Evolutionary conservation across 2,797 vertebrate species (phyloP).

Genomic region (Pteronotus mesoamericanus): DNA sequence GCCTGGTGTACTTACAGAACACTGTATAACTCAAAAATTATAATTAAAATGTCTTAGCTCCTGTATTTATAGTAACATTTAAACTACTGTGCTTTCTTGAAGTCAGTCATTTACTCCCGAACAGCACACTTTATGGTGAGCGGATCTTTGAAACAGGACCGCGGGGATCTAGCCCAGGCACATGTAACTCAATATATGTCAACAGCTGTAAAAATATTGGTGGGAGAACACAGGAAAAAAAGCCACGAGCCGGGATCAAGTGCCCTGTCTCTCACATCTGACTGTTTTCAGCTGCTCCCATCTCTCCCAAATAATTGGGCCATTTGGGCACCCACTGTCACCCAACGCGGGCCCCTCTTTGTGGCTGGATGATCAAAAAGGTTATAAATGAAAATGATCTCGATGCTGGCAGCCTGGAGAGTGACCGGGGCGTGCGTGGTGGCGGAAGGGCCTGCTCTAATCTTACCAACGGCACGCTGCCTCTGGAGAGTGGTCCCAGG

Average conservation of each 20-base stretch:
- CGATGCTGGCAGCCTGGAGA: conserved; percentile 83
- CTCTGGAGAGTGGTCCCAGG: conserved; percentile 87
- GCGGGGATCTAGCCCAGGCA: conserved; percentile 87
- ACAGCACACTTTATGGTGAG: conserved; percentile 88
- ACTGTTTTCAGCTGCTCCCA: conserved; percentile 83
- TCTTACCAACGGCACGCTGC: conserved; percentile 88
- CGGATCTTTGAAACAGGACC: conserved; percentile 88
- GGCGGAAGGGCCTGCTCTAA: conserved; percentile 88
- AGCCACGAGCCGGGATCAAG: conserved; percentile 82
- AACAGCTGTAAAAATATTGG: conserved; percentile 93
- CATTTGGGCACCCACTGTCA: conserved; percentile 85
- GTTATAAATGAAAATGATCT: conserved; percentile 88
- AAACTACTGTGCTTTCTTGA: conserved; percentile 88
- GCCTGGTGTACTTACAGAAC: conserved; percentile 80
- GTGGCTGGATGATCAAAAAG: conserved; percentile 88
- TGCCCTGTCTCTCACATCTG: conserved; percentile 86
- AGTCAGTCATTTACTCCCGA: conserved; percentile 89
- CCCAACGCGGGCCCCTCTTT: conserved; percentile 83
- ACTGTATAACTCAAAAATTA: conserved; percentile 88
- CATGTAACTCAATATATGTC: conserved; percentile 92
- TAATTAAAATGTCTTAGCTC: conserved; percentile 90
- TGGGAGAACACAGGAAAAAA: conserved; percentile 81
- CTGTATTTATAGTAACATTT: conserved; percentile 90
- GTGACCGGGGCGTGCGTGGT: conserved; percentile 84
- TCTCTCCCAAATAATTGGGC: conserved; percentile 86